Evolutionary conservation across 2,888 invertebrate genomes (phyloP).

Genomic region (Actias luna): DNA sequence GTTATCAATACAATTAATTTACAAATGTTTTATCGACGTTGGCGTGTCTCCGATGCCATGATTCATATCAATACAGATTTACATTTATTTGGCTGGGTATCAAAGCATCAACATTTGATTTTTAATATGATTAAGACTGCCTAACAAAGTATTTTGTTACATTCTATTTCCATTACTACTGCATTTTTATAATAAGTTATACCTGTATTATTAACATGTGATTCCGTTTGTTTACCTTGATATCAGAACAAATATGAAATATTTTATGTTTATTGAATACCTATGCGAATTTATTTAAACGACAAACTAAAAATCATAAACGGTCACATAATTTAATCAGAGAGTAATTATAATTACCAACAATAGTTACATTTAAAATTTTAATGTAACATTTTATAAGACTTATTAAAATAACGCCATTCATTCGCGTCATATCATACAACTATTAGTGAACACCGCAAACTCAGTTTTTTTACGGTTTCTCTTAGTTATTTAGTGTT

Average conservation of each 20-base stretch:
- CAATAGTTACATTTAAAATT: not conserved
- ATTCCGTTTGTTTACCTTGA: not conserved
- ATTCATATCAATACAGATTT: constrained; percentile 36
- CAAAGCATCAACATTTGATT: constrained; percentile 59
- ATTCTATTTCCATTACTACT: not conserved
- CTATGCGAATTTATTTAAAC: not conserved
- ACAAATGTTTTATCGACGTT: constrained; percentile 34
- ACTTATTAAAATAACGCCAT: not conserved
- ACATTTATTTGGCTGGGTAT: constrained; percentile 63
- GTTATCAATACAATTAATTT: constrained; percentile 27
- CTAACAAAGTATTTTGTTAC: not conserved
- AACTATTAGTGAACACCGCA: constrained; percentile 3
- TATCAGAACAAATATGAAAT: not conserved
- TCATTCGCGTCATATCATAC: not conserved
- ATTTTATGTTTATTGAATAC: not conserved
- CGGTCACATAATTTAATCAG: not conserved
- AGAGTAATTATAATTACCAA: not conserved
- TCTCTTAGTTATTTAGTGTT: not conserved
- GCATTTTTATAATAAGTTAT: not conserved
- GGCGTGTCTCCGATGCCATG: constrained; percentile 37
- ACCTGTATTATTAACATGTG: no score
- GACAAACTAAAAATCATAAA: not conserved
- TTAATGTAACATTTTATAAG: not conserved
- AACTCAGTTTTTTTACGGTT: constrained; percentile 3
- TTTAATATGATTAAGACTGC: constrained; percentile 48